These are phyloP conservation scores for Idris sp. DNA, from an alignment of 1,140 invertebrate species.

Conservation along the genomic window DNA sequence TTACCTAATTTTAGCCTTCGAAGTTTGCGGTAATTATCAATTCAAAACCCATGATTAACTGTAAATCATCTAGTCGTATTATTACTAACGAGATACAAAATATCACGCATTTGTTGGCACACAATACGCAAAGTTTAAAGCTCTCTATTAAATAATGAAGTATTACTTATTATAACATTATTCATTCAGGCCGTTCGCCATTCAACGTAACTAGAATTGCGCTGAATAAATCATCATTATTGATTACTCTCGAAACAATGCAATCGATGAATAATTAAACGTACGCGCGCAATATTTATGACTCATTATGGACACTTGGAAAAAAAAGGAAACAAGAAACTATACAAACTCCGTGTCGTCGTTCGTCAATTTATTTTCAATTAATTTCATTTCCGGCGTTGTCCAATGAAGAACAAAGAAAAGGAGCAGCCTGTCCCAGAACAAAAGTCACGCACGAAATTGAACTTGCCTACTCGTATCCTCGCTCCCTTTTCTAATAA, in stretches of 20 bases:
- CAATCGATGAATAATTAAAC: constrained; percentile 36
- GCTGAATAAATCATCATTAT: constrained; percentile 28
- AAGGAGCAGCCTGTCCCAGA: too few relatives aligned
- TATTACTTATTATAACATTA: constrained; percentile 42
- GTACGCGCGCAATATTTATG: constrained; percentile 19
- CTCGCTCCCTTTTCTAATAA: constrained; percentile 21
- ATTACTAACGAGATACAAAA: background rate
- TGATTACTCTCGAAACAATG: constrained; percentile 16
- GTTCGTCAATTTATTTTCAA: constrained; percentile 39
- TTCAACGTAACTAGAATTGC: constrained; percentile 8
- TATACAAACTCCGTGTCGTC: constrained; percentile 1
- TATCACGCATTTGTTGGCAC: background rate
- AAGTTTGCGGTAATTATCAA: too few relatives aligned
- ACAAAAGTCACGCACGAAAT: constrained; percentile 16
- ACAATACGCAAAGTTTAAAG: constrained; percentile 3
- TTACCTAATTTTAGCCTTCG: too few relatives aligned
- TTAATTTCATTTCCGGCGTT: constrained; percentile 27
- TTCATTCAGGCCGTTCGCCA: constrained; percentile 11
- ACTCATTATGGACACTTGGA: constrained; percentile 9
- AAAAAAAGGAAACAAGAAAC: background rate
- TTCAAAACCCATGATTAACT: too few relatives aligned
- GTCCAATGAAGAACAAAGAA: background rate
- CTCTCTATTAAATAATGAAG: constrained; percentile 27
- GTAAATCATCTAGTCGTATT: constrained; percentile 15
- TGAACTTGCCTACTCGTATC: too few relatives aligned